phyloP scores from a whole-genome alignment of 2,888 invertebrate species.

The Dascillus cervinus region DNA sequence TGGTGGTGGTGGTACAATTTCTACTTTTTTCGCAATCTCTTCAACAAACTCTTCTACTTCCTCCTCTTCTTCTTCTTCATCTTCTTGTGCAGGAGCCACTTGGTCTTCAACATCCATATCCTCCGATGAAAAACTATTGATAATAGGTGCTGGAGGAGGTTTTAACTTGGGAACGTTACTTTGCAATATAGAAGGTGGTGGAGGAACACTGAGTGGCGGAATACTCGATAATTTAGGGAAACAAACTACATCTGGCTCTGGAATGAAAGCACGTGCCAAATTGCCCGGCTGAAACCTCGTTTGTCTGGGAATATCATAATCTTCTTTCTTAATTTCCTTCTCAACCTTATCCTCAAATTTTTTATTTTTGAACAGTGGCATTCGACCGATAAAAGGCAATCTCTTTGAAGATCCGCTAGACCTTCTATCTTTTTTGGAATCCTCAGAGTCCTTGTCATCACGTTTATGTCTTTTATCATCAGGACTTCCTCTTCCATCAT shows the following conservation, averaged over 20 bases:
- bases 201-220: slow-evolving; percentile 31
- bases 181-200: slow-evolving; percentile 25
- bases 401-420: slow-evolving; percentile 44
- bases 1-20: slow-evolving; percentile 13
- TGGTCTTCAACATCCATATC: too few relatives aligned
- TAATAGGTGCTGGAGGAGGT: slow-evolving; percentile 32
- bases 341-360: slow-evolving; percentile 42
- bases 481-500: slow-evolving; percentile 13
- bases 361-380: slow-evolving; percentile 68
- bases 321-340: slow-evolving; percentile 49
- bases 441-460: slow-evolving; percentile 14
- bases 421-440: slow-evolving; percentile 24
- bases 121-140: too few relatives aligned
- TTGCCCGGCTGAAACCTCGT: slow-evolving; percentile 40
- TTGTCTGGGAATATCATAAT: slow-evolving; percentile 37
- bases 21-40: too few relatives aligned
- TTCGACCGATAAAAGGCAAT: slow-evolving; percentile 76
- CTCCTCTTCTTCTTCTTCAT: slow-evolving; percentile 5
- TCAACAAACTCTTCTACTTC: slow-evolving; percentile 19
- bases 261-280: slow-evolving; percentile 38
- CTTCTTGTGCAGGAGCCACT: slow-evolving; percentile 2
- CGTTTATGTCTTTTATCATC: slow-evolving; percentile 17
- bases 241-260: slow-evolving; percentile 40
- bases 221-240: slow-evolving; percentile 38
- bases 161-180: slow-evolving; percentile 19